Evolutionary conservation across 1,140 invertebrate species (phyloP), one percentile per base, ranked within the genome.

Genomic region (Babylonia areolata): DNA sequence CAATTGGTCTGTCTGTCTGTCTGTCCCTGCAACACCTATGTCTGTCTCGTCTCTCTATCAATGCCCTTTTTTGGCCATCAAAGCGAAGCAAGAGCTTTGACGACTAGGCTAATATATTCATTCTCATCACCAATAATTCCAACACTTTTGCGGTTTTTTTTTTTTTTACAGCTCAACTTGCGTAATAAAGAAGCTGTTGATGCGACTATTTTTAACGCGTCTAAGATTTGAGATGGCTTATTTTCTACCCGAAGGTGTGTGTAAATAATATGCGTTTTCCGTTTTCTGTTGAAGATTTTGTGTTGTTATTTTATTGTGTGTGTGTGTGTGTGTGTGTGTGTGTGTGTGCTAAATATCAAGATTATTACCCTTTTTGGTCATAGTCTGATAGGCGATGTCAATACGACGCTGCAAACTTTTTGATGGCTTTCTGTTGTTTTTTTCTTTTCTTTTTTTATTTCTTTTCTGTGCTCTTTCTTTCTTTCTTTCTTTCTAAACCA

Each of bases 91-190:
- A n/a, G n/a, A n/a, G 6, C 58, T 64, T 64, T 64, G 58, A 23
- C 20, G 58, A 23, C 20, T 6, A 64, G 28, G 12, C 58, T 12
- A 64, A 23, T 12, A n/a, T n/a, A n/a, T n/a, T n/a, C n/a, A n/a
- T n/a, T n/a, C n/a, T n/a, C n/a, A n/a, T n/a, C n/a, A 28, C 28
- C 58, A 64, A 64, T 64, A 64, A 64, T 23, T 64, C n/a, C 58
- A 64, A 64, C 17, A 64, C 58, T 64, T 64, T 64, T 64, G 58
- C n/a, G n/a, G n/a, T n/a, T n/a, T n/a, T n/a, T n/a, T n/a, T n/a
- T n/a, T n/a, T n/a, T n/a, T n/a, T n/a, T n/a, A n/a, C 15, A n/a
- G 23, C 58, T 23, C 58, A 64, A 20, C 28, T 64, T 64, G 28
- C 58, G 58, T 64, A 64, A 64, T 64, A 64, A 64, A 64, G 58